Evolutionary conservation across 2,113 vertebrate genomes (phyloP).

Genomic region (Colossoma macropomum): DNA sequence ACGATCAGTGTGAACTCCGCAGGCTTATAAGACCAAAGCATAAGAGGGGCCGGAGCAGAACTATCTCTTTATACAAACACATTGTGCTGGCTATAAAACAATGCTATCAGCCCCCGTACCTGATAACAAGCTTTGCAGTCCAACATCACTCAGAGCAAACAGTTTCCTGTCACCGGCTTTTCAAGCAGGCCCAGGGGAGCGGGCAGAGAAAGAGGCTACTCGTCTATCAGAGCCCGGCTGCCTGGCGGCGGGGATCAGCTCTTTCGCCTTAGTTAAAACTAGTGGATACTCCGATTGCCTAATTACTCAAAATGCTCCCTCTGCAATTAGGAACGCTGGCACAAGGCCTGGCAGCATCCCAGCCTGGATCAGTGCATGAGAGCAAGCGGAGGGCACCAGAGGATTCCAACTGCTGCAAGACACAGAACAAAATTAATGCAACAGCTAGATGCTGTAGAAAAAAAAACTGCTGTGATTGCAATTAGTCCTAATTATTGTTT

Average conservation of each 20-base stretch:
- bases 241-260: constrained; percentile 56
- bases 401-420: constrained; percentile 25
- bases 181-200: constrained; percentile 24
- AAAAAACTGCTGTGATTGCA: background rate
- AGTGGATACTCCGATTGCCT: constrained; percentile 56
- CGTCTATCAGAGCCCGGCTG: constrained; percentile 51
- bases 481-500: constrained; percentile 37
- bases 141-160: constrained; percentile 43
- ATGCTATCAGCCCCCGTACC: constrained; percentile 10
- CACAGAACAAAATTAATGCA: constrained; percentile 31
- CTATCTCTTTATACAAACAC: constrained; percentile 14
- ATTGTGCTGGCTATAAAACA: constrained; percentile 19
- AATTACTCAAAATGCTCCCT: constrained; percentile 60
- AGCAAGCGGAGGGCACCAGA: constrained; percentile 12
- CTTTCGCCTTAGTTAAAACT: constrained; percentile 56
- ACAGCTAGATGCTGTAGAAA: constrained; percentile 9
- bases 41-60: constrained; percentile 7
- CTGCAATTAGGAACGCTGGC: constrained; percentile 54
- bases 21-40: background rate
- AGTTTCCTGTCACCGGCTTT: constrained; percentile 27
- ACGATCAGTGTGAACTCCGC: background rate
- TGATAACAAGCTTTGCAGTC: constrained; percentile 42
- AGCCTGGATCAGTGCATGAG: constrained; percentile 28
- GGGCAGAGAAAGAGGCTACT: constrained; percentile 32
- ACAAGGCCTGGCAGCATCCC: constrained; percentile 48